Evolutionary conservation across 2,113 vertebrate species (phyloP).

Genomic region (Acanthisitta chloris): DNA sequence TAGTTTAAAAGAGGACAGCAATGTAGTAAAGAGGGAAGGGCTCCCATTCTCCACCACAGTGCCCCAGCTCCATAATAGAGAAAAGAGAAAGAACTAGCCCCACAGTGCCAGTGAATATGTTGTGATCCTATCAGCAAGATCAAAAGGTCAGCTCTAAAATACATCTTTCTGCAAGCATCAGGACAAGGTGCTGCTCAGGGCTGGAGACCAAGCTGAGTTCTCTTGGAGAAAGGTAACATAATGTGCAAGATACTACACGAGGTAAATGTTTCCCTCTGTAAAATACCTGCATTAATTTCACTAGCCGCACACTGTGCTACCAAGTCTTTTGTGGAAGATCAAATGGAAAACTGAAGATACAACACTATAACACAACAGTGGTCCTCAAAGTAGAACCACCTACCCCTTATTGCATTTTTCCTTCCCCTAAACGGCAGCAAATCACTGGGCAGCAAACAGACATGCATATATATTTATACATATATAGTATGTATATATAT

Average conservation of each 20-base stretch:
- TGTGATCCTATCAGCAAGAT: not conserved
- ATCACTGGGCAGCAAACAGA: not conserved
- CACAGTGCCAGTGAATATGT: rapidly evolving
- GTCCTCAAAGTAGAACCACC: not conserved
- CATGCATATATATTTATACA: rapidly evolving
- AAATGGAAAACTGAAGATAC: not conserved
- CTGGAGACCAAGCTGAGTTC: not conserved
- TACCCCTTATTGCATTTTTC: not conserved
- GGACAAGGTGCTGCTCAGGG: not conserved
- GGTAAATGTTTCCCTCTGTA: not conserved
- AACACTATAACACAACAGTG: not conserved
- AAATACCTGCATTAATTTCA: not conserved
- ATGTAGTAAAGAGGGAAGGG: not conserved
- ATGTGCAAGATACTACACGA: not conserved
- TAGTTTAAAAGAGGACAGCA: not conserved
- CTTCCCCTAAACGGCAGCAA: not conserved
- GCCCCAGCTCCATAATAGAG: not conserved
- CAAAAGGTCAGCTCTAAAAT: not conserved
- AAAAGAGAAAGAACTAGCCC: not conserved
- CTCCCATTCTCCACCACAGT: not conserved
- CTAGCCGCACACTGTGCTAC: not conserved
- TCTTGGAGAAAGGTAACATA: not conserved
- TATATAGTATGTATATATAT: not conserved
- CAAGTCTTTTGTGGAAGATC: not conserved
- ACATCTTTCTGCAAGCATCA: not conserved